Evolutionary conservation across 1,140 invertebrate genomes (phyloP).

Genomic region (Triops cancriformis): DNA sequence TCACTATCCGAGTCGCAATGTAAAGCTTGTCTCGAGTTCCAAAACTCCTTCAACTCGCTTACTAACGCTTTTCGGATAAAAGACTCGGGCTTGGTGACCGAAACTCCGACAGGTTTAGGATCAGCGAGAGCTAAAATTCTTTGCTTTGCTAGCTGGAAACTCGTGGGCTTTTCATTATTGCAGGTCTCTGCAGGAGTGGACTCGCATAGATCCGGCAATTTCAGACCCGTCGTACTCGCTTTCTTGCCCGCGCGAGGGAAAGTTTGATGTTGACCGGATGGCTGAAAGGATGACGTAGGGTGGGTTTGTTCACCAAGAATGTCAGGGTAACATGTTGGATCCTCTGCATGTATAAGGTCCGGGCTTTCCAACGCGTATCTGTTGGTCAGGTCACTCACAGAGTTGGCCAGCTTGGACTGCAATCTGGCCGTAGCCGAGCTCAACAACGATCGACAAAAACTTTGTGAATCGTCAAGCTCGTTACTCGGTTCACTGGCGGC

Average conservation of each 20-base stretch:
- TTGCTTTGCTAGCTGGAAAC: background rate
- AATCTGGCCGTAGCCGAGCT: constrained; percentile 7
- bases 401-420: background rate
- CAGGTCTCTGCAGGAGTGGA: background rate
- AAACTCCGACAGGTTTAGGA: background rate
- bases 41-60: background rate
- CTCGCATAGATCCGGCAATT: background rate
- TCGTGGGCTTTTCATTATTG: background rate
- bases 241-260: background rate
- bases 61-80: background rate
- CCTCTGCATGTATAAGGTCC: background rate
- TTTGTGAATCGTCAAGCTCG: background rate
- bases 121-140: background rate
- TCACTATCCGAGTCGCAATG: background rate
- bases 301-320: background rate
- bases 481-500: background rate
- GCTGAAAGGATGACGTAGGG: background rate
- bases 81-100: background rate
- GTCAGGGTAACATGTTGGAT: background rate
- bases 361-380: background rate
- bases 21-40: background rate
- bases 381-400: background rate
- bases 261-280: background rate
- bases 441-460: constrained; percentile 14
- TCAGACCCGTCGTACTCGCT: background rate